A percentile compares a stretch with the other conserved stretches of the same genome.
Evolutionary conservation across 2,797 vertebrate species (phyloP).

Genomic region (Stomatorhinus walkeri): DNA sequence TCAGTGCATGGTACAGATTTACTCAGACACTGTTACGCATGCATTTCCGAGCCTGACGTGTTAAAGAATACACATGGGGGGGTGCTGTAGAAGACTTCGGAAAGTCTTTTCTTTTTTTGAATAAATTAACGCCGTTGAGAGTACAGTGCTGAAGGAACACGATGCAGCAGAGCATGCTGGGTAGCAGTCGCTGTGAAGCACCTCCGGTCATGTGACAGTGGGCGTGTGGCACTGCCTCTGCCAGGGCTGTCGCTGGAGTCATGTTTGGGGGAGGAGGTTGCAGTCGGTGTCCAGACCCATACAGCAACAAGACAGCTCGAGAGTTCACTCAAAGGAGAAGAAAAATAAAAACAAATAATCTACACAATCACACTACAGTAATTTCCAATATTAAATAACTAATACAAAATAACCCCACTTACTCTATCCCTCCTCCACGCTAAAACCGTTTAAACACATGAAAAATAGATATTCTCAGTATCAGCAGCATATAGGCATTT

Average conservation of each 20-base stretch:
- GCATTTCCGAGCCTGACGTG: background rate
- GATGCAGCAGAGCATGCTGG: slow-evolving; percentile 94
- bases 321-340: slow-evolving; percentile 52
- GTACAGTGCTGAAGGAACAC: slow-evolving; percentile 95
- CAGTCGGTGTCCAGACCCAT: slow-evolving; percentile 60
- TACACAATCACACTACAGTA: slow-evolving; percentile 96
- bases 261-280: slow-evolving; percentile 54
- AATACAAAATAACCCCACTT: slow-evolving; percentile 87
- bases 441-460: slow-evolving; percentile 72
- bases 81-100: too few relatives aligned
- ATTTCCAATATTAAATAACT: slow-evolving; percentile 85
- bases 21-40: background rate
- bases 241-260: slow-evolving; percentile 74
- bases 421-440: slow-evolving; percentile 62
- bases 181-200: slow-evolving; percentile 85
- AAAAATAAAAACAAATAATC: slow-evolving; percentile 53
- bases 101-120: background rate
- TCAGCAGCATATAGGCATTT: slow-evolving; percentile 81
- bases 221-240: slow-evolving; percentile 49
- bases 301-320: slow-evolving; percentile 77
- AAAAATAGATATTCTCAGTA: slow-evolving; percentile 53
- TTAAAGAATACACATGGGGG: background rate
- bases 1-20: background rate
- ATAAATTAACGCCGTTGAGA: slow-evolving; percentile 19
- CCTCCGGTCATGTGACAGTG: slow-evolving; percentile 79